Base-by-base conservation (phyloP, 2,888 invertebrate species). In the Craniophora ligustri region DNA sequence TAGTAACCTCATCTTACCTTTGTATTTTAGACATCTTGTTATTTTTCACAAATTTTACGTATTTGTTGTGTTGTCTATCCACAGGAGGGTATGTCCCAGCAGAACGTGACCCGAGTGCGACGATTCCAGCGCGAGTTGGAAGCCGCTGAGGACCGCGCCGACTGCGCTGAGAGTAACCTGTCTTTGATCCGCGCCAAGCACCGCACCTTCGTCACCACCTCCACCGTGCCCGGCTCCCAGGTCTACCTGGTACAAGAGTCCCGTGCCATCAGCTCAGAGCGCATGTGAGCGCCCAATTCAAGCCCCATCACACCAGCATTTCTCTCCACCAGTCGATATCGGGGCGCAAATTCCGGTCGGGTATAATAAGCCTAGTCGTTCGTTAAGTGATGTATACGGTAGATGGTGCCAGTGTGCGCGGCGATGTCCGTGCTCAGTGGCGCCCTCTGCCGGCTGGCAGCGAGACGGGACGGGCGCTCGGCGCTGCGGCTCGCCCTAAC, bases 101-200 rank as follows among this genome's bases (percentile, higher is more conserved):
- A 98, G 93, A 97, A 96, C 92, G 97, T 99, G 80, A 98, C 98
- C 88, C 96, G 99, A 88, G 98, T 98, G 78, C 98, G 99, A 91
- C 97, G 98, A 94, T 99, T 99, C 98, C 99, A 99, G 93, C 96
- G 99, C 82, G 99, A 99, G 94, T 94, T 99, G 88, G 99, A 99
- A 91, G 98, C 99, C 46, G 99, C 99, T 74, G 99, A 99, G 91
- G 98, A 98, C 92, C 97, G 99, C 79, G 98, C 98, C 80, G 98
- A 99, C 83, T 95, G 95, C 78, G 98, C 98, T 78, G 98, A 99
- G 94, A 97, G 97, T 95, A 98, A 97, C 93, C 95, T 99, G 89
- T 96, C 97, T 79, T 95, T 99, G 91, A 98, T 99, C 95, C 97
- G 99, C 84, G 98, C 99, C 94, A 99, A 99, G 95, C 99, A 99